Conservation (phyloP, 2,113 vertebrate species). For the Elephantulus edwardii region DNA sequence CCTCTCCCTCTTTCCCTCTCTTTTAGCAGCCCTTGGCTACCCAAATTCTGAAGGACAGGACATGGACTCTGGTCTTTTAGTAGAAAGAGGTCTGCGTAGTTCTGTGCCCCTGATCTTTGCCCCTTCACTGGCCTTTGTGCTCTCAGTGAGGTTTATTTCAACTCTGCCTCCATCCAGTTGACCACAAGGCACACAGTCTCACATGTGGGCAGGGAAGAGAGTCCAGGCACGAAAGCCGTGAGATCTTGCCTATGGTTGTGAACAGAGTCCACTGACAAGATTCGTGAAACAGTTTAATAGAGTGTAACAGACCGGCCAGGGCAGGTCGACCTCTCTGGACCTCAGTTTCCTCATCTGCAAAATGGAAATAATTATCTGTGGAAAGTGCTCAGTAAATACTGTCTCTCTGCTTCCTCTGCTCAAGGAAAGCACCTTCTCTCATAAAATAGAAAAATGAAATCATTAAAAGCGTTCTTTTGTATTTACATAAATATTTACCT, state of each 20-base stretch:
- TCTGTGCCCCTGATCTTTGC: not conserved
- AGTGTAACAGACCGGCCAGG: too few relatives aligned
- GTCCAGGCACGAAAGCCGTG: not conserved
- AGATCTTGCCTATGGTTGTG: not conserved
- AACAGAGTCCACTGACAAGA: rapidly evolving
- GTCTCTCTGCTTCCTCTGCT: not conserved
- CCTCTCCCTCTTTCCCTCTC: too few relatives aligned
- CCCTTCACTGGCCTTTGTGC: not conserved
- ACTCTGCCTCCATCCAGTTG: not conserved
- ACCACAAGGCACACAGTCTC: not conserved
- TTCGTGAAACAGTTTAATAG: not conserved
- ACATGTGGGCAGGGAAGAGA: not conserved
- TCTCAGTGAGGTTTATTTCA: not conserved
- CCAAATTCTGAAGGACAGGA: not conserved
- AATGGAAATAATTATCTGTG: not conserved
- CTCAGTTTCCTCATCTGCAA: not conserved
- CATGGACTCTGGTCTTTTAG: not conserved
- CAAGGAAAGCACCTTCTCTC: not conserved
- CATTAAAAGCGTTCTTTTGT: not conserved
- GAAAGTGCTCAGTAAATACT: not conserved
- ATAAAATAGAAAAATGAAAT: not conserved
- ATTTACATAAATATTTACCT: not conserved
- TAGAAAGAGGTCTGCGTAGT: rapidly evolving
- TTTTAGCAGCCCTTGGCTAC: not conserved
- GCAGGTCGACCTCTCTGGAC: too few relatives aligned